Conservation (phyloP, 2,113 vertebrate species). For the Enhydra lutris region DNA sequence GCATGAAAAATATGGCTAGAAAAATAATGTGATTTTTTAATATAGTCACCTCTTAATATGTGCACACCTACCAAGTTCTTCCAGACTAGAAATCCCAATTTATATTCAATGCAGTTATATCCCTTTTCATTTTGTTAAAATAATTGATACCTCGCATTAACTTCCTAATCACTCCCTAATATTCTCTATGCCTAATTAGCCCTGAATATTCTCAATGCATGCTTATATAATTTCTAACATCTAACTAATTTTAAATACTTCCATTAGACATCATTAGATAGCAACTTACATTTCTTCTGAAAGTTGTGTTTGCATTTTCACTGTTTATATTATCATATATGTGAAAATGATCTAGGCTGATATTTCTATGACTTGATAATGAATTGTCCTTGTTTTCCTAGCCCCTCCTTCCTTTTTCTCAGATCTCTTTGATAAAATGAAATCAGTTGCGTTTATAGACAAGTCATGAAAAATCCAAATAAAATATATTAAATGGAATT, state of each 20-base stretch:
- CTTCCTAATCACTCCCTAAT: constrained; percentile 47
- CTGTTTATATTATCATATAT: not conserved
- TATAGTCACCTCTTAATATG: not conserved
- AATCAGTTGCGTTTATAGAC: not conserved
- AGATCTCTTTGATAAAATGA: not conserved
- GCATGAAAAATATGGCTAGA: not conserved
- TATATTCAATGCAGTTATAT: not conserved
- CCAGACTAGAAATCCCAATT: not conserved
- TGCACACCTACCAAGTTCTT: not conserved
- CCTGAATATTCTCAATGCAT: not conserved
- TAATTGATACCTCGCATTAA: constrained; percentile 28
- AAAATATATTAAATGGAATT: not conserved
- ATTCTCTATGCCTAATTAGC: constrained; percentile 36
- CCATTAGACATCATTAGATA: not conserved
- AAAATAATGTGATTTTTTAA: not conserved
- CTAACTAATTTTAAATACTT: constrained; percentile 16
- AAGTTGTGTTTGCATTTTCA: not conserved
- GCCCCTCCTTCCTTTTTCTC: not conserved
- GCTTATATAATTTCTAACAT: not conserved
- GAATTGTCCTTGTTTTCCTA: not conserved
- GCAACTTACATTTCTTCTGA: not conserved
- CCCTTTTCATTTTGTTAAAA: constrained; percentile 21
- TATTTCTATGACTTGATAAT: not conserved
- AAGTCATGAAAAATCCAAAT: not conserved
- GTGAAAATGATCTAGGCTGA: not conserved